phyloP scores from a whole-genome alignment of 2,888 invertebrate species.

The Phaedon cochleariae region DNA sequence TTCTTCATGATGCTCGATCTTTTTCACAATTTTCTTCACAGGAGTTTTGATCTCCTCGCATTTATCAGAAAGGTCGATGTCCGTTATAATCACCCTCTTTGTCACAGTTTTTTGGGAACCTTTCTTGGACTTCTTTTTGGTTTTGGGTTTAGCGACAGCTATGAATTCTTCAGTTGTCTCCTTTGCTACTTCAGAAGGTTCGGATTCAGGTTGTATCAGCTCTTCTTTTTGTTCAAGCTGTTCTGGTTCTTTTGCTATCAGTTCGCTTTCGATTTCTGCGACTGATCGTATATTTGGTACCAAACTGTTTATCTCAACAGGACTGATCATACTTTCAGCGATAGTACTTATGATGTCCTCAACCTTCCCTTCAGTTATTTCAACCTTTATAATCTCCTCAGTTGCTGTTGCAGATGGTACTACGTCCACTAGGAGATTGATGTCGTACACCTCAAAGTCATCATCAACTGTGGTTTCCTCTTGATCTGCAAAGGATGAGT shows the following conservation, averaged over 20 bases:
- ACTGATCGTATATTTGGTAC: conserved; percentile 34
- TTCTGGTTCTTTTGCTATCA: conserved; percentile 39
- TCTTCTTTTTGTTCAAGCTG: conserved; percentile 13
- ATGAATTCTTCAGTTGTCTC: conserved; percentile 16
- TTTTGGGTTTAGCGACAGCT: conserved; percentile 24
- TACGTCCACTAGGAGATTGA: conserved; percentile 51
- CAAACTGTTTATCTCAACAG: conserved; percentile 19
- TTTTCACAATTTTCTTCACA: conserved; percentile 35
- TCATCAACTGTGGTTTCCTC: conserved; percentile 38
- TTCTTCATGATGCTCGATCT: conserved; percentile 33
- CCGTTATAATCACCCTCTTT: conserved; percentile 56
- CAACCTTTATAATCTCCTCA: conserved; percentile 32
- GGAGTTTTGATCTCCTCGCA: conserved; percentile 34
- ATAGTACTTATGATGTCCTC: conserved; percentile 40
- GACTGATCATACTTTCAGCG: conserved; percentile 33
- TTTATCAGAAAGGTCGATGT: conserved; percentile 48
- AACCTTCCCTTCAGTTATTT: conserved; percentile 31
- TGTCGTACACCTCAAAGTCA: conserved; percentile 53
- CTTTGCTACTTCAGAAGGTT: conserved; percentile 5
- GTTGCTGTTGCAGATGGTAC: conserved; percentile 38
- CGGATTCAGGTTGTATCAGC: neutral
- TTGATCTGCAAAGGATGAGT: conserved; percentile 24
- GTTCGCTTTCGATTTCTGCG: conserved; percentile 48
- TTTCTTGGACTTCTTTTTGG: conserved; percentile 48
- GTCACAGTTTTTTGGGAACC: conserved; percentile 44